These are phyloP conservation scores for Cosmopolites sordidus DNA, from an alignment of 2,888 invertebrate species.

Conservation along the genomic window DNA sequence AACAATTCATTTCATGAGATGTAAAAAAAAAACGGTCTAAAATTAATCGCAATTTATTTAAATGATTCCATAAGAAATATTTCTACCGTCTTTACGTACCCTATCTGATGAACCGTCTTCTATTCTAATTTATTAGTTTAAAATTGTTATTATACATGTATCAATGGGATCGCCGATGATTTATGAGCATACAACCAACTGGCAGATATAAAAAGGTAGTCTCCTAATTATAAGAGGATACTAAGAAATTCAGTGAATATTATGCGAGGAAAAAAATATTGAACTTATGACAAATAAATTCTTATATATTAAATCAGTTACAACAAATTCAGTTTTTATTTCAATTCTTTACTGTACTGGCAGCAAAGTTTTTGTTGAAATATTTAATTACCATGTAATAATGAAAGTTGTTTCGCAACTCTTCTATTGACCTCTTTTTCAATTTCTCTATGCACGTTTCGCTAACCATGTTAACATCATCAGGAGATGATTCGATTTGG, in stretches of 20 bases:
- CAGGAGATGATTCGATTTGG: too few relatives aligned
- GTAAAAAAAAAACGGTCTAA: neutral
- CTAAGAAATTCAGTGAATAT: neutral
- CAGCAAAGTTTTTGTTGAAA: too few relatives aligned
- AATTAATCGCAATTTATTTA: neutral
- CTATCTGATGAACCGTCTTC: constrained; percentile 1
- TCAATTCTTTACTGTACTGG: too few relatives aligned
- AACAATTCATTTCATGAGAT: neutral
- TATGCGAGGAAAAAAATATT: too few relatives aligned
- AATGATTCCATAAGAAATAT: neutral
- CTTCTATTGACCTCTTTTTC: too few relatives aligned
- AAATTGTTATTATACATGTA: constrained; percentile 1
- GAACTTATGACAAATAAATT: too few relatives aligned
- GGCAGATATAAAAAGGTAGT: neutral
- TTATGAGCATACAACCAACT: neutral
- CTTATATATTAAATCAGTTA: too few relatives aligned
- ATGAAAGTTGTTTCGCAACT: too few relatives aligned
- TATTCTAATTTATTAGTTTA: constrained; percentile 2
- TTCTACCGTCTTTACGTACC: neutral
- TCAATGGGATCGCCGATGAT: neutral
- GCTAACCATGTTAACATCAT: too few relatives aligned
- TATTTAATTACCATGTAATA: too few relatives aligned
- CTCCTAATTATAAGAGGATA: neutral
- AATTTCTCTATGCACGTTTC: too few relatives aligned
- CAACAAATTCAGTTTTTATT: too few relatives aligned